Evolutionary conservation across 2,888 invertebrate genomes (phyloP), one percentile per base, ranked within the genome.

Genomic region (Rhogogaster chlorosoma): DNA sequence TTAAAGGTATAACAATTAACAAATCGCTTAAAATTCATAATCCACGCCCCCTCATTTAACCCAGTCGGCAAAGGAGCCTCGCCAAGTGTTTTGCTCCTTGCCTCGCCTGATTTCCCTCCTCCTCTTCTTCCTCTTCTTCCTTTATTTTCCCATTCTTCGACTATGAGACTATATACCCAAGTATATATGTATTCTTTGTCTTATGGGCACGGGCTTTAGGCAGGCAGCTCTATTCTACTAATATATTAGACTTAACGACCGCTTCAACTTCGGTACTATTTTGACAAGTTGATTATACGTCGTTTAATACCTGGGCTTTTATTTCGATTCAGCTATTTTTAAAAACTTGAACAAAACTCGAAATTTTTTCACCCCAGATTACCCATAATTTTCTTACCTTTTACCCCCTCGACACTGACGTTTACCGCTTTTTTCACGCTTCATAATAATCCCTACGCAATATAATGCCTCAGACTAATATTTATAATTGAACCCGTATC

Each of bases 231-330:
- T 85, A 85, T 88, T 86, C 84, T 38, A 64, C 85, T 86, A 86
- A 87, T 86, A 85, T 87, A 86, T 84, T 85, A 86, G 67, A 86
- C 80, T 71, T 75, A 84, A 86, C 83, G 85, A 86, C 75, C 82
- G 78, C 83, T 77, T 83, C 85, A 86, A 85, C 85, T 83, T 84
- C 78, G 84, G 84, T 86, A 85, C 87, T 87, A 88, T 88, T 89
- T 89, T 88, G 89, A 91, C 91, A 89, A 88, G 89, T 88, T 91
- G 89, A 91, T 90, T 89, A 88, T 87, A 90, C 73, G 71, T 83
- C 84, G 86, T 70, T 83, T 71, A 78, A 83, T 67, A 18, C 45
- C 67, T 18, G 32, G 70, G 22, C 64, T 42, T 42, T 5, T 26
- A 73, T 42, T 38, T 26, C 38, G 38, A 73, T 73, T 42, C 12